Base-by-base conservation (phyloP, 2,888 invertebrate genomes). In the Anorthoa munda region DNA sequence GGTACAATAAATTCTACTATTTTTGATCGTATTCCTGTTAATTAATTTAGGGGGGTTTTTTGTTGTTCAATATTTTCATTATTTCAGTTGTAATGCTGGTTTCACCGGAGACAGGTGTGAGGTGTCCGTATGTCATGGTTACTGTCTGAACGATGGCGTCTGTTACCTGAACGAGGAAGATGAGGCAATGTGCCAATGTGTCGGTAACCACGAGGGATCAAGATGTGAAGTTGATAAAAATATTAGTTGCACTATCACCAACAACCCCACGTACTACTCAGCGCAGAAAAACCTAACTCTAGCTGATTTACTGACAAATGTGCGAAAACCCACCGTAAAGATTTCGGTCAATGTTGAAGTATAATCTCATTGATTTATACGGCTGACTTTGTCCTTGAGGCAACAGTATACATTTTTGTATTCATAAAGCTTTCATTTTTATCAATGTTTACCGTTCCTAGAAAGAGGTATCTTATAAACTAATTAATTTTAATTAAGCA, bases 11-110 rank as follows among this genome's bases (percentile, higher is more conserved):
- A 31, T 58, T 58, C 58, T 18, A 18, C 18, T 58, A 3, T 31
- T 18, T 26, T 17, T 26, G 26, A 56, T 18, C 9, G 31, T 18
- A 31, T 58, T 4, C 58, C 4, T 26, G 23, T n/a, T n/a, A n/a
- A n/a, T n/a, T n/a, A n/a, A n/a, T n/a, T n/a, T n/a, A n/a, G n/a
- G n/a, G n/a, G n/a, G n/a, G n/a, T n/a, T n/a, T n/a, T n/a, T n/a
- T n/a, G n/a, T n/a, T n/a, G 9, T 56, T 55, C 17, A 9, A 15
- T 1, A 56, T 31, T 18, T 18, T 18, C 7, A 2, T 31, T 31
- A 31, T 31, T 58, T 58, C 58, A 58, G 58, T 58, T 58, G 58
- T 58, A 58, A 18, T 58, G 26, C 58, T 1, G 58, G 58, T 4
- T 31, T 31, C 18, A 31, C 31, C 1, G 58, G 58, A 23, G 11